Evolutionary conservation across 1,140 invertebrate species (phyloP), one percentile per base, ranked within the genome.

Genomic region (Tribolium madens): DNA sequence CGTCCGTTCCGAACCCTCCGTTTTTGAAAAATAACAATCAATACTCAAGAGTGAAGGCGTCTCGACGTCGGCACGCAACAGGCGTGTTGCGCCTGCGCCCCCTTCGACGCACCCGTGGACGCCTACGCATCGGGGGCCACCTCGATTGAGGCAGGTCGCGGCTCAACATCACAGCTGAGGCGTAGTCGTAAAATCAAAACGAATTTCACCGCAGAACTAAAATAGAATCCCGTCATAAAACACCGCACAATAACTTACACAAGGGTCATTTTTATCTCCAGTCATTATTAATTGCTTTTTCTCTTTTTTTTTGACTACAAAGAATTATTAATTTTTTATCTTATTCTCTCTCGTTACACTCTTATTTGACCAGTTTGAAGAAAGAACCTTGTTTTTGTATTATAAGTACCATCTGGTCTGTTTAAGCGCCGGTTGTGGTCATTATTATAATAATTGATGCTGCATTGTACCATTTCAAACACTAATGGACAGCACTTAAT

Each of bases 51-150:
- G 68, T 70, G 76, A 70, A 79, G 79, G 78, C 79, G 81, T 82
- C 81, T 73, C 50, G 79, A 77, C 81, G 81, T 77, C 79, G 80
- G 73, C 79, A 81, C 76, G 79, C 81, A 81, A 79, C 76, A 78
- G 79, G 79, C 81, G 18, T 13, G 17, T 17, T 69, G 52, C 74
- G 78, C 79, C 46, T 64, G 77, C 79, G 79, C 73, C 57, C 69
- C 48, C 17, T 17, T 36, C 64, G 52, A 47, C 76, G 76, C 36
- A 71, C 75, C 50, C 52, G 71, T 33, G n/a, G 9, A 46, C 73
- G 77, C 64, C 50, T 53, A 70, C 50, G 53, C 53, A 50, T 50
- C 50, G 50, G 33, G 33, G 31, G 60, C 18, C 74, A 69, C 50
- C 72, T 74, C 33, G 31, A 76, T 78, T 81, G 73, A 73, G 80